Evolutionary conservation across 1,140 invertebrate species (phyloP).

Genomic region (Lordiphosa mommai): DNA sequence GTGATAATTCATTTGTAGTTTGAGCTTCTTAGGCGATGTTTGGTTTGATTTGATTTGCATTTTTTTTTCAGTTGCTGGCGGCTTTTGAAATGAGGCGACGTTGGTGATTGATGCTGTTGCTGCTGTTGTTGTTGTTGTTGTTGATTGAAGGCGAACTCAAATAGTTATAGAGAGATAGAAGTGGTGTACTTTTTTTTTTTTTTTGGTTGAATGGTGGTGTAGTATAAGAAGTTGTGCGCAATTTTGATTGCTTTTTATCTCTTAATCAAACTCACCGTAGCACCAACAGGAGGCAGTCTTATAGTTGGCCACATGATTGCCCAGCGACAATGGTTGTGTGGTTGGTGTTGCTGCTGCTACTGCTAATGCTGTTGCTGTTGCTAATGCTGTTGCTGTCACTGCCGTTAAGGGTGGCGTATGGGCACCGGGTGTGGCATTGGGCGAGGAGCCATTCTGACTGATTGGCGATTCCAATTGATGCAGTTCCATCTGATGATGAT

Average conservation of each 20-base stretch:
- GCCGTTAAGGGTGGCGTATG: conserved; percentile 31
- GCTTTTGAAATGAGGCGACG: conserved; percentile 54
- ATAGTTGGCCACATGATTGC: conserved; percentile 41
- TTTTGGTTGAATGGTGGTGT: conserved; percentile 27
- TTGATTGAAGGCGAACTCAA: conserved; percentile 61
- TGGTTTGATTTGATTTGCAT: conserved; percentile 10
- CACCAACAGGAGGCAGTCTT: conserved; percentile 78
- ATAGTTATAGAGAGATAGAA: conserved; percentile 42
- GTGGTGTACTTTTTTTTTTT: conserved; percentile 45
- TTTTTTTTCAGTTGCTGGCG: conserved; percentile 26
- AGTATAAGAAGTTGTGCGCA: conserved; percentile 68
- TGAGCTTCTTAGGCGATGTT: conserved; percentile 34
- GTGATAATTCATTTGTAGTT: conserved; percentile 48
- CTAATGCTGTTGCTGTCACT: conserved; percentile 8
- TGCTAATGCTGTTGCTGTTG: conserved; percentile 19
- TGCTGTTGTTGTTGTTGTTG: conserved; percentile 33
- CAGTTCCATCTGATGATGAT: conserved; percentile 59
- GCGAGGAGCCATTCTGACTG: conserved; percentile 54
- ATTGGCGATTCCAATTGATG: conserved; percentile 34
- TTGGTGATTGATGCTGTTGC: conserved; percentile 62
- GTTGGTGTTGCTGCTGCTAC: conserved; percentile 21
- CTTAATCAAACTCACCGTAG: conserved; percentile 77
- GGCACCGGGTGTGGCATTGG: conserved; percentile 31
- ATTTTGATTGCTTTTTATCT: conserved; percentile 59
- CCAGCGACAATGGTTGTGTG: conserved; percentile 24